These are phyloP conservation scores for Bujurquina vittata DNA, from an alignment of 2,113 vertebrate species.

Conservation along the genomic window DNA sequence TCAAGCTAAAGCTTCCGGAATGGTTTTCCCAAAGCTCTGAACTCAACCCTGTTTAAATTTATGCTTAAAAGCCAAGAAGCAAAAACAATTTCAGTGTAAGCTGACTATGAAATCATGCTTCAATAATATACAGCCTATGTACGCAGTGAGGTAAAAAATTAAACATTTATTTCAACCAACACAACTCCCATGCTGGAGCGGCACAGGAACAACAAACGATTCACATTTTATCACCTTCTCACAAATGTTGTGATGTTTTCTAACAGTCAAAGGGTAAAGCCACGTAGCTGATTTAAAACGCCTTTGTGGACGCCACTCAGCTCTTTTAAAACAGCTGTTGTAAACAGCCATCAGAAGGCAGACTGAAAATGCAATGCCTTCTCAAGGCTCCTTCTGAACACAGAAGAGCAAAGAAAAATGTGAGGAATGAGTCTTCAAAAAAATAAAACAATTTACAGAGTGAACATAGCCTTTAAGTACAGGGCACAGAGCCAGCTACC, in stretches of 20 bases:
- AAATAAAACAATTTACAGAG: background rate
- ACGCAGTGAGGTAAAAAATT: background rate
- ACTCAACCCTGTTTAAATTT: background rate
- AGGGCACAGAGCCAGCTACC: slow-evolving; percentile 1
- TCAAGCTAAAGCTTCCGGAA: background rate
- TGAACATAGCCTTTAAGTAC: background rate
- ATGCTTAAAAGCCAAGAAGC: background rate
- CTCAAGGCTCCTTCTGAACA: background rate
- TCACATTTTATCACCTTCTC: background rate
- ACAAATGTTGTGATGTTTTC: slow-evolving; percentile 3
- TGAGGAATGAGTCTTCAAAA: slow-evolving; percentile 19
- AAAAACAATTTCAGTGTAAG: background rate
- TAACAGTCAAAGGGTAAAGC: background rate
- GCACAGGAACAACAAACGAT: background rate
- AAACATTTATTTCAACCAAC: background rate
- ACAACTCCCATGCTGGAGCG: background rate
- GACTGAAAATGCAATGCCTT: slow-evolving; percentile 17
- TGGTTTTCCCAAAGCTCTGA: background rate
- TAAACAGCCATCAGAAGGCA: slow-evolving; percentile 7
- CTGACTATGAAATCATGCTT: background rate
- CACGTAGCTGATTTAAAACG: slow-evolving; percentile 12
- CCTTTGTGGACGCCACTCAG: slow-evolving; percentile 11
- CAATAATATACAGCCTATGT: background rate
- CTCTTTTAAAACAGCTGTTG: slow-evolving; percentile 22
- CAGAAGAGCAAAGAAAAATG: slow-evolving; percentile 13